phyloP scores from a whole-genome alignment of 2,888 invertebrate genomes.

The Apoda limacodes region DNA sequence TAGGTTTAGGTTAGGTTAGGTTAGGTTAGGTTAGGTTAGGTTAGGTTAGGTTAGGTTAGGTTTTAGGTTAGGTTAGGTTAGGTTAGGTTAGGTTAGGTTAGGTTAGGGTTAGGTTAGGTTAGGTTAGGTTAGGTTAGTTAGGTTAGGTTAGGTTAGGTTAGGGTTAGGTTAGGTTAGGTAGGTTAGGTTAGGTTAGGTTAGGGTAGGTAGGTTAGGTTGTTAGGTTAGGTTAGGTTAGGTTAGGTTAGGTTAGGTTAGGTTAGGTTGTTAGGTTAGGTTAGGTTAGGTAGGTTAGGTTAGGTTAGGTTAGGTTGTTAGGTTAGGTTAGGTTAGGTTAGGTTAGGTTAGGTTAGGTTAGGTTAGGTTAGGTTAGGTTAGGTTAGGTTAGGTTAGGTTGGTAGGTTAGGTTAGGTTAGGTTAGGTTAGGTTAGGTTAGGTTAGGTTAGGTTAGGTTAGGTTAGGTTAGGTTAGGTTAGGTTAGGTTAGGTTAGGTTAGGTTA shows the following conservation, averaged over 20 bases:
- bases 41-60: too few species aligned
- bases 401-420: too few species aligned
- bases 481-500: slow-evolving; percentile 5
- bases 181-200: too few species aligned
- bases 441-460: slow-evolving; percentile 3
- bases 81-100: slow-evolving; percentile 4
- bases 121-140: slow-evolving; percentile 3
- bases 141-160: too few species aligned
- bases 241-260: slow-evolving; percentile 4
- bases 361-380: slow-evolving; percentile 2
- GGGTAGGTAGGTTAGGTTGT: slow-evolving; percentile 3
- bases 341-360: slow-evolving; percentile 2
- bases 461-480: slow-evolving; percentile 7
- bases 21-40: slow-evolving; percentile 3
- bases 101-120: too few species aligned
- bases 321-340: slow-evolving; percentile 4
- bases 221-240: slow-evolving; percentile 4
- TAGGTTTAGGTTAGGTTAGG: too few species aligned
- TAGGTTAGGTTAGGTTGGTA: too few species aligned
- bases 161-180: too few species aligned
- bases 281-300: too few species aligned
- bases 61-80: slow-evolving; percentile 4
- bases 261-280: too few species aligned
- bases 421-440: not conserved
- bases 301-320: too few species aligned